A percentile compares a stretch with the other conserved stretches of the same genome.
phyloP scores from a whole-genome alignment of 2,113 vertebrate species.

The Glaucidium brasilianum region DNA sequence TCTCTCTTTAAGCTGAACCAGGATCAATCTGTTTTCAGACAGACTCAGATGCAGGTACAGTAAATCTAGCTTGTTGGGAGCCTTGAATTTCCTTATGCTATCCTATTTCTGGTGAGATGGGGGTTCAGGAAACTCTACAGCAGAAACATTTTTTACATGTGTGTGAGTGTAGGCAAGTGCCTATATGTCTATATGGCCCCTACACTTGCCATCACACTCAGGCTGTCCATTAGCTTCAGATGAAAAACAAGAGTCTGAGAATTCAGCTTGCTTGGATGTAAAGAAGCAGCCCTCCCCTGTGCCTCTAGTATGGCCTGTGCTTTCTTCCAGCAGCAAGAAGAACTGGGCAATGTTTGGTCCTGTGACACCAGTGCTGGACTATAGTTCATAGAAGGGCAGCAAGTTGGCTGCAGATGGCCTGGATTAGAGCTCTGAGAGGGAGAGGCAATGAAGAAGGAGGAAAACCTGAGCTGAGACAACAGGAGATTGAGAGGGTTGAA shows the following conservation, averaged over 20 bases:
- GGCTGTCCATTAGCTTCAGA: neutral
- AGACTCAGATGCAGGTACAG: neutral
- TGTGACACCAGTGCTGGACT: neutral
- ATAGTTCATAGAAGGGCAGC: neutral
- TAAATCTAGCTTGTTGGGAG: neutral
- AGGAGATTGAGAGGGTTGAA: neutral
- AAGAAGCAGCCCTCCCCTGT: neutral
- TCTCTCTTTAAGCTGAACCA: neutral
- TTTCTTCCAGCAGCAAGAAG: neutral
- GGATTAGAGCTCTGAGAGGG: neutral
- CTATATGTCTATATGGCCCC: fast-evolving
- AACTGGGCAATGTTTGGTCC: neutral
- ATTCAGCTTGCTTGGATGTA: neutral
- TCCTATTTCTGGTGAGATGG: neutral
- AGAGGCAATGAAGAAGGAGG: neutral
- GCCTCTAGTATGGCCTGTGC: neutral
- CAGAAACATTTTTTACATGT: neutral
- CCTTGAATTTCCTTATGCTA: neutral
- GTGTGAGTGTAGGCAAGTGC: too few species aligned
- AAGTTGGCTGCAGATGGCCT: neutral
- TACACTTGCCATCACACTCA: neutral
- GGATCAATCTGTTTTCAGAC: neutral
- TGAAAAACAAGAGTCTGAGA: neutral
- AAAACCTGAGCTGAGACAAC: neutral
- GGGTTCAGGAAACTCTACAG: neutral